Evolutionary conservation across 2,797 vertebrate genomes (phyloP).

Genomic region (Acanthiza pusilla): DNA sequence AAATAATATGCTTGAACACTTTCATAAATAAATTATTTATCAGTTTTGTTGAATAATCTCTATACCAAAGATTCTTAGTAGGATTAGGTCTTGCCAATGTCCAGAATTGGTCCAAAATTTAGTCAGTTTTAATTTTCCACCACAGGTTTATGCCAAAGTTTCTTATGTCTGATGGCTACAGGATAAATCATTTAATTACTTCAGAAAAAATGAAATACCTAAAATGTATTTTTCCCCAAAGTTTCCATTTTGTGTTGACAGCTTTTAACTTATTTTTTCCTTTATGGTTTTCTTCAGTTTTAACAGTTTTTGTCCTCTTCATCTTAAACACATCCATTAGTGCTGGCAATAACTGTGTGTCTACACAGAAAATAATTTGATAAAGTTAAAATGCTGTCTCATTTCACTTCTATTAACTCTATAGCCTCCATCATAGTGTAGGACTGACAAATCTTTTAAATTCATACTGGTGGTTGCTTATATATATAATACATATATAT

Average conservation of each 20-base stretch:
- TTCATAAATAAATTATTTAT: neutral
- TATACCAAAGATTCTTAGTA: neutral
- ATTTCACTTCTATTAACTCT: neutral
- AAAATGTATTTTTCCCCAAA: neutral
- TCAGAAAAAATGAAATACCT: neutral
- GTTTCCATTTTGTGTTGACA: neutral
- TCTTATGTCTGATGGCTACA: rapidly evolving
- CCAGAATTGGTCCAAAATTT: neutral
- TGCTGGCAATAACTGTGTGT: neutral
- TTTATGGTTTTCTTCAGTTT: neutral
- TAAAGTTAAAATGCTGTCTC: neutral
- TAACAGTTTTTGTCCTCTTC: neutral
- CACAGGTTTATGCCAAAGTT: neutral
- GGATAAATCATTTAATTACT: neutral
- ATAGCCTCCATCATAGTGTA: neutral
- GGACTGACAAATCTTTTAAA: neutral
- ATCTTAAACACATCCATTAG: neutral
- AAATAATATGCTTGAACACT: neutral
- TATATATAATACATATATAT: neutral
- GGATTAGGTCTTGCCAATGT: neutral
- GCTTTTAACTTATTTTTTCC: neutral
- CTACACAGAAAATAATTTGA: neutral
- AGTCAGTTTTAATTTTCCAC: neutral
- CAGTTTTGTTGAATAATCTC: neutral
- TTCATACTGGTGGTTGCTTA: neutral